Percentiles rank a stretch among this genome's conserved stretches.
Evolutionary conservation across 1,140 invertebrate genomes (phyloP).

Genomic region (Aricia agestis): DNA sequence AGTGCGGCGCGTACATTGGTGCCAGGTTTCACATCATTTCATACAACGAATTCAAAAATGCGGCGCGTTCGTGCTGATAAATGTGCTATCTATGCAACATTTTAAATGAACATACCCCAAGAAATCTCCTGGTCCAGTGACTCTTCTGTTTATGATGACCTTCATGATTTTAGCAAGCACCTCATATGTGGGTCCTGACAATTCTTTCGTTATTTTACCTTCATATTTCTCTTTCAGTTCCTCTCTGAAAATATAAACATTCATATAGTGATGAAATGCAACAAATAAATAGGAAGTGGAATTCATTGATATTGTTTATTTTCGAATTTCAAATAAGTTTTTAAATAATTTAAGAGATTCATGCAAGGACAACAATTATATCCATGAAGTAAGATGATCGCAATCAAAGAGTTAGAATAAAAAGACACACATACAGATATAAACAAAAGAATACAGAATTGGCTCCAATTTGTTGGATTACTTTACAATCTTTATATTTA

Average conservation of each 20-base stretch:
- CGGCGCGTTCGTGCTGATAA: too few relatives aligned
- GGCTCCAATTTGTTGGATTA: background rate
- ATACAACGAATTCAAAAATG: too few relatives aligned
- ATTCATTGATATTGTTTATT: too few relatives aligned
- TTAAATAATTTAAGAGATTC: too few relatives aligned
- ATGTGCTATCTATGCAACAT: background rate
- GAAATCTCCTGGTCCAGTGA: slow-evolving; percentile 96
- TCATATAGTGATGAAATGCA: background rate
- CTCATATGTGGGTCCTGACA: slow-evolving; percentile 96
- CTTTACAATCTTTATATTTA: too few relatives aligned
- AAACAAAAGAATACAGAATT: background rate
- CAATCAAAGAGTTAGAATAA: too few relatives aligned
- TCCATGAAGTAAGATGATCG: too few relatives aligned
- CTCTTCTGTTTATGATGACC: slow-evolving; percentile 94
- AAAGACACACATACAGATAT: too few relatives aligned
- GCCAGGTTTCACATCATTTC: too few relatives aligned
- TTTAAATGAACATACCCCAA: slow-evolving; percentile 80
- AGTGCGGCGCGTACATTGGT: too few relatives aligned
- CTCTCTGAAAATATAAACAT: slow-evolving; percentile 76
- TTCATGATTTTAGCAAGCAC: slow-evolving; percentile 98
- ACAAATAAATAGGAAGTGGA: slow-evolving; percentile 31
- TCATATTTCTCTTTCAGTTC: slow-evolving; percentile 97
- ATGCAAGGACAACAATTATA: too few relatives aligned
- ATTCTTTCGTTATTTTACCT: slow-evolving; percentile 92
- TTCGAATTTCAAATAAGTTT: too few relatives aligned